Evolutionary conservation across 30 jellyfish, hydroid and myxozoan species (phyloP).

Genomic region (Hydra vulgaris): DNA sequence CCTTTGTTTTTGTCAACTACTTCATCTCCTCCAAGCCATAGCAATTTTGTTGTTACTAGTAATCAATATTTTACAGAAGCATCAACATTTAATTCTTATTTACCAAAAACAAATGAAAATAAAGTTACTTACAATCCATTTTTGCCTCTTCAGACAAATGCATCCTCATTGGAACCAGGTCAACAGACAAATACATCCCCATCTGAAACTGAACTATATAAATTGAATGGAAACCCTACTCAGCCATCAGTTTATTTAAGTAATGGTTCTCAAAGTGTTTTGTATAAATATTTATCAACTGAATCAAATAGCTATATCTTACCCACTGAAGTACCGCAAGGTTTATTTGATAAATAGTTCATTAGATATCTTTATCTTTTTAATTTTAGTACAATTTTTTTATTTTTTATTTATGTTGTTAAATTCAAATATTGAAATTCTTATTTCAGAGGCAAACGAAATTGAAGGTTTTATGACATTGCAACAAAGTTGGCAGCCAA

Average conservation of each 20-base stretch:
- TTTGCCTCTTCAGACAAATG: slow-evolving; percentile 6
- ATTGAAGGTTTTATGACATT: slow-evolving; percentile 52
- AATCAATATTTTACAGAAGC: neutral
- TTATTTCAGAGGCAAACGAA: neutral
- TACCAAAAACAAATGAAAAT: neutral
- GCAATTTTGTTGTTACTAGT: neutral
- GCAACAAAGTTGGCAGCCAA: slow-evolving; percentile 73
- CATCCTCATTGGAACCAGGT: neutral
- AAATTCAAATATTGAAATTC: too few relatives aligned
- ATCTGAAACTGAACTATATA: too few relatives aligned
- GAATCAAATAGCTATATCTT: neutral
- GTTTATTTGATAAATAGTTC: neutral
- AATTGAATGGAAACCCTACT: too few relatives aligned
- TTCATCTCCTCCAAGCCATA: neutral
- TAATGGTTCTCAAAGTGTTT: neutral
- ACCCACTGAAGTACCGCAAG: neutral
- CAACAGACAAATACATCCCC: slow-evolving; percentile 1
- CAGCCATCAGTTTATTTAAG: neutral
- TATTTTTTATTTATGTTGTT: too few relatives aligned
- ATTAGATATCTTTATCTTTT: too few relatives aligned
- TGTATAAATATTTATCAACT: neutral
- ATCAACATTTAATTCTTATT: neutral
- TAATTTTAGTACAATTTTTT: too few relatives aligned
- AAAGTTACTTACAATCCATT: slow-evolving; percentile 10
- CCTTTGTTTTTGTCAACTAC: neutral